Conservation (phyloP, 2,888 invertebrate species). For the Bursaphelenchus okinawaensis region DNA sequence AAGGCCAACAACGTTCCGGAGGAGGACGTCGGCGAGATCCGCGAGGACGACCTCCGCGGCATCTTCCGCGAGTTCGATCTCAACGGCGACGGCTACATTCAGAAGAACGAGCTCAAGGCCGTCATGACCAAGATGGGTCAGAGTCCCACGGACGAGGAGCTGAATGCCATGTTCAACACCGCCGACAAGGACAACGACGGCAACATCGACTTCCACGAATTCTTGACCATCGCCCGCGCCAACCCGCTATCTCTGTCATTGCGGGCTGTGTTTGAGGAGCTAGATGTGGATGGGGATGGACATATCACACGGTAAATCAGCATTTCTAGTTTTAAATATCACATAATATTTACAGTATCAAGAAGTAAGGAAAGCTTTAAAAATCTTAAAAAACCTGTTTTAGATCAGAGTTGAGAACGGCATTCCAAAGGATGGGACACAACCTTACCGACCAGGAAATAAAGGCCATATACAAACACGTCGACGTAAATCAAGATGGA, state of each 20-base stretch:
- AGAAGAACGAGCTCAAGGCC: constrained; percentile 50
- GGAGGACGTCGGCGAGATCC: constrained; percentile 48
- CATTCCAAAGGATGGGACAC: constrained; percentile 59
- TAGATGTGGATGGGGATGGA: constrained; percentile 57
- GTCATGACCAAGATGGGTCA: constrained; percentile 58
- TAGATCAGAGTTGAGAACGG: constrained; percentile 54
- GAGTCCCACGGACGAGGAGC: constrained; percentile 54
- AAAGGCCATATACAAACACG: constrained; percentile 59
- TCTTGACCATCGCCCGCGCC: constrained; percentile 51
- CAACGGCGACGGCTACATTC: constrained; percentile 56
- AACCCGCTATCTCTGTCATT: constrained; percentile 56
- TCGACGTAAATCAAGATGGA: constrained; percentile 59
- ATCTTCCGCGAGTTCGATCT: constrained; percentile 56
- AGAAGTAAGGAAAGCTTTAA: constrained; percentile 7
- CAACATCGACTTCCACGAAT: constrained; percentile 54
- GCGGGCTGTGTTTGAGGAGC: constrained; percentile 54
- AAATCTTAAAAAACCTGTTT: too few species aligned
- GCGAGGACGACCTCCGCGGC: constrained; percentile 52
- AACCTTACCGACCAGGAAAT: constrained; percentile 56
- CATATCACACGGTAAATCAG: constrained; percentile 43
- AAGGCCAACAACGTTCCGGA: constrained; percentile 14
- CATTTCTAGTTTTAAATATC: background rate
- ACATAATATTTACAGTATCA: background rate
- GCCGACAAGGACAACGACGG: constrained; percentile 56
- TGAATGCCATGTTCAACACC: constrained; percentile 56